A percentile compares a stretch with the other conserved stretches of the same genome.
Conservation (phyloP, 2,797 vertebrate species). For the Pseudochromis fuscus region DNA sequence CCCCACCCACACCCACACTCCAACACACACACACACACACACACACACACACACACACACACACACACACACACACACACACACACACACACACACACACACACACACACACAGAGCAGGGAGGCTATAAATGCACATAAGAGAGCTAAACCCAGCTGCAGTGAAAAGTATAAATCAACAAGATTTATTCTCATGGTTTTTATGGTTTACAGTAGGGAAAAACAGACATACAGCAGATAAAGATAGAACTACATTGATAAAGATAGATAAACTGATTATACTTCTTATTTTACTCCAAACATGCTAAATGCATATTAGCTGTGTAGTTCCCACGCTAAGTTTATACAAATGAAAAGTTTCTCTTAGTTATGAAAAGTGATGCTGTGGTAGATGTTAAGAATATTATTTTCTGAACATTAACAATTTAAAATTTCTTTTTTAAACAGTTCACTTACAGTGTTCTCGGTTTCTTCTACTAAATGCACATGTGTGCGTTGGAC, state of each 20-base stretch:
- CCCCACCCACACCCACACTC: too few relatives aligned
- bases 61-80: slow-evolving; percentile 22
- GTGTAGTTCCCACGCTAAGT: background rate
- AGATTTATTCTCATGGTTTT: slow-evolving; percentile 55
- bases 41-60: slow-evolving; percentile 21
- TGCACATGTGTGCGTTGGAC: background rate
- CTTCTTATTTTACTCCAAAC: slow-evolving; percentile 20
- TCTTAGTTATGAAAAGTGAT: background rate
- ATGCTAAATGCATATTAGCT: background rate
- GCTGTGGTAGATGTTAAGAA: background rate
- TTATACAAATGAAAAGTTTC: background rate
- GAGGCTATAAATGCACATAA: slow-evolving; percentile 44
- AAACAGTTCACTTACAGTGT: background rate
- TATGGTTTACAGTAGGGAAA: slow-evolving; percentile 55
- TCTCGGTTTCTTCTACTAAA: background rate
- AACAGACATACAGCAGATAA: slow-evolving; percentile 32
- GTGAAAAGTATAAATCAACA: slow-evolving; percentile 60
- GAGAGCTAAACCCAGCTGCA: slow-evolving; percentile 48
- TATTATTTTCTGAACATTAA: background rate
- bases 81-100: slow-evolving; percentile 19
- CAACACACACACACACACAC: slow-evolving; percentile 19
- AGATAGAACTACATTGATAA: slow-evolving; percentile 42
- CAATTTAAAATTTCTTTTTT: too few relatives aligned
- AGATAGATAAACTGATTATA: slow-evolving; percentile 40
- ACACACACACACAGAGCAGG: slow-evolving; percentile 16